Evolutionary conservation across 2,797 vertebrate species (phyloP).

Genomic region (Pampus argenteus): DNA sequence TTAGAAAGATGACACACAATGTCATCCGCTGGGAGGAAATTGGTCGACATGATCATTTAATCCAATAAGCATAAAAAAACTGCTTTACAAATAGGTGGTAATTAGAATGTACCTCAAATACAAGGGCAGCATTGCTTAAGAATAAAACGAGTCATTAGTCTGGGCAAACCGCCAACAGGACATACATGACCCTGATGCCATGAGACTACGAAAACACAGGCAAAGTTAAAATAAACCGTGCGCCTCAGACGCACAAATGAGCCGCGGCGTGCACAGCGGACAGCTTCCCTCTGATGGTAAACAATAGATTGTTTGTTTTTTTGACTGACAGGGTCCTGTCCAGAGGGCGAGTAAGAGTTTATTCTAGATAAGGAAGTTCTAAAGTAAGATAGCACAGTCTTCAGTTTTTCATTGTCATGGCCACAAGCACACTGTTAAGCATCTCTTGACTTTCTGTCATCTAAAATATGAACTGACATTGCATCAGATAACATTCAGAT

Average conservation of each 20-base stretch:
- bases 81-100: constrained; percentile 4
- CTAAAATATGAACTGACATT: no score
- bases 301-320: constrained; percentile 3
- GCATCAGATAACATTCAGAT: no score
- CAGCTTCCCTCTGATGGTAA: constrained; percentile 12
- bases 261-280: constrained; percentile 1
- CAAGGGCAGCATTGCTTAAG: constrained; percentile 37
- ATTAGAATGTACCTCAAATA: constrained; percentile 17
- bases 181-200: constrained; percentile 9
- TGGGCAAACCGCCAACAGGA: constrained; percentile 6
- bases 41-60: constrained; percentile 48
- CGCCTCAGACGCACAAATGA: neutral
- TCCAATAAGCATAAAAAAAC: constrained; percentile 53
- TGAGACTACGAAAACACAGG: constrained; percentile 22
- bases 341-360: neutral
- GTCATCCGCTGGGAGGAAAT: constrained; percentile 42
- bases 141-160: constrained; percentile 13
- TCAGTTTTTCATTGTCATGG: neutral
- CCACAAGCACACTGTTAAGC: neutral
- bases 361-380: neutral
- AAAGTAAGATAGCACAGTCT: neutral
- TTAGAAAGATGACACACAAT: constrained; percentile 24
- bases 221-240: neutral
- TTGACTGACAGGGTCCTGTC: no score
- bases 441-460: no score